Base-by-base conservation (phyloP, 1,140 invertebrate genomes). In the Harlomillsia oculata region DNA sequence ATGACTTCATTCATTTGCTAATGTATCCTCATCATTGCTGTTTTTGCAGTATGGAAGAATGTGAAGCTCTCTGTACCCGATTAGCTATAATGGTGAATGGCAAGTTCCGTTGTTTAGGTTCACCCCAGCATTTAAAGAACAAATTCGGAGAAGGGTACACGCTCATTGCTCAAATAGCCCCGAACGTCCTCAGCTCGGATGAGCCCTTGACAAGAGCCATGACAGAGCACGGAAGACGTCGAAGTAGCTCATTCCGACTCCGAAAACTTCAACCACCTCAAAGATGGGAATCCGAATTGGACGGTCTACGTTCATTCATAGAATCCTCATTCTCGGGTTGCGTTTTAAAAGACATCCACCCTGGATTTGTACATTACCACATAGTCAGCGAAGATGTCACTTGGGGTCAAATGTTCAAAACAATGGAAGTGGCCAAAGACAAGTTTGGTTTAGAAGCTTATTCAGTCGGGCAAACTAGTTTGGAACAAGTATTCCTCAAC, bases 401-500 rank as follows among this genome's bases (percentile, higher is more conserved):
- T 18, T 85, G 84, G 80, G 83, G 84, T 32, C 68, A 74, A 53
- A 80, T 90, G 51, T 90, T 90, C 71, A 78, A 81, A 9, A 72
- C 80, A 9, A 79, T 89, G 77, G 85, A 89, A 63, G 72, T 75
- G 20, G 78, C 77, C 11, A 69, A 69, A 50, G 32, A 60, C 0
- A 64, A 67, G 1, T 75, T 81, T 29, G 72, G 79, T 53, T 80
- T 89, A 36, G 85, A 88, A 67, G 86, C 88, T 69, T 89, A 89
- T 70, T 85, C 84, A 3, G 79, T 91, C 16, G 83, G 83, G 45
- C 86, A 91, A 71, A 87, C 86, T 1, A 85, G 83, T 44, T 74
- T 90, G 25, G 87, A 90, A 69, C 85, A 89, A 72, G 84, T 89
- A 13, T 59, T 62, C 26, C 41, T 65, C 11, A 64, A 64, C 32